phyloP scores from a whole-genome alignment of 2,113 vertebrate species.

The Colius striatus region DNA sequence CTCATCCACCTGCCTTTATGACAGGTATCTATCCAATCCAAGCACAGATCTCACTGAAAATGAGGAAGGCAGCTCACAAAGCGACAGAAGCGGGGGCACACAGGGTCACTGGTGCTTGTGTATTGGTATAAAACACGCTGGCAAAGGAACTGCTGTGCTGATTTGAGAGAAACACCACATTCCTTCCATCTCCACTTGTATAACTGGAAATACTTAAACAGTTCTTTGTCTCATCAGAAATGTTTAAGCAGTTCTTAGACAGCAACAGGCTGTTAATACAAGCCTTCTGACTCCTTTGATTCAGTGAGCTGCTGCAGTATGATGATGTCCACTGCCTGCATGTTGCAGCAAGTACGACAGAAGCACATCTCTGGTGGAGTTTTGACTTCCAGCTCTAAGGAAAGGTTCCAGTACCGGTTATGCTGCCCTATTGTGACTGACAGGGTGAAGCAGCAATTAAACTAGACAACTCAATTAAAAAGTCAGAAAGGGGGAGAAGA shows the following conservation, averaged over 20 bases:
- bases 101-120: background rate
- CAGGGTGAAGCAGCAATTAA: background rate
- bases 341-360: background rate
- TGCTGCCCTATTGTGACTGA: background rate
- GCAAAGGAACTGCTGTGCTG: background rate
- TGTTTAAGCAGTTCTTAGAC: background rate
- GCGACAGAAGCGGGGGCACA: background rate
- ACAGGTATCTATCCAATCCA: no score
- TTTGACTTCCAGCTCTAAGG: background rate
- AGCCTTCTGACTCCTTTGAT: background rate
- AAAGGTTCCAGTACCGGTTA: conserved; percentile 6
- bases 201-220: accelerated
- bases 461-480: background rate
- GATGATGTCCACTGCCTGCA: background rate
- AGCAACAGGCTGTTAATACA: background rate
- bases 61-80: background rate
- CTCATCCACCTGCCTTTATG: background rate
- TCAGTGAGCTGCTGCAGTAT: background rate
- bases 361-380: background rate
- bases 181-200: background rate
- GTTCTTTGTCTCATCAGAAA: background rate
- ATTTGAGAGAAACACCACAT: background rate
- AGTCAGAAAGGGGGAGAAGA: background rate
- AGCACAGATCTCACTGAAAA: background rate
- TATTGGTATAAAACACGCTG: background rate